Conservation (phyloP, 1,140 invertebrate genomes). For the Bombyx mandarina region DNA sequence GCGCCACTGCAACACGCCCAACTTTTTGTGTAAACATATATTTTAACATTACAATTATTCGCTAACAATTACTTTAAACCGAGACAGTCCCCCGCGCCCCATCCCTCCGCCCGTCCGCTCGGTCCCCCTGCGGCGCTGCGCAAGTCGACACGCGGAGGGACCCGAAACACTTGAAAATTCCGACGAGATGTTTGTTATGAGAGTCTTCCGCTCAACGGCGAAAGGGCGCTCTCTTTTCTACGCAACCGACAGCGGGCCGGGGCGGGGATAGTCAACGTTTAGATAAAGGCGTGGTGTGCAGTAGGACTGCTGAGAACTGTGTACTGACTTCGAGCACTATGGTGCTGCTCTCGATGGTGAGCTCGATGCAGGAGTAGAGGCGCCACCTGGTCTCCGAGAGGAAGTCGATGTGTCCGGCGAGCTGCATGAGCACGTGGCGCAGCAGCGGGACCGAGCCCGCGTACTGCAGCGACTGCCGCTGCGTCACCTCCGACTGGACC, state of each 20-base stretch:
- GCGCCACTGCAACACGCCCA: slow-evolving; percentile 79
- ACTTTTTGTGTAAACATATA: too few relatives aligned
- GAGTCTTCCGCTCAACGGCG: too few relatives aligned
- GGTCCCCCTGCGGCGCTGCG: too few relatives aligned
- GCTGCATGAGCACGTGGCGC: slow-evolving; percentile 86
- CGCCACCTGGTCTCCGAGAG: slow-evolving; percentile 79
- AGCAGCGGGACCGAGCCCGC: slow-evolving; percentile 83
- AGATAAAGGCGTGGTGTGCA: too few relatives aligned
- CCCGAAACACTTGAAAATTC: too few relatives aligned
- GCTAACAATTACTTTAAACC: background rate
- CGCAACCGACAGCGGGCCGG: too few relatives aligned
- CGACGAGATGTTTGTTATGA: too few relatives aligned
- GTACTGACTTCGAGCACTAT: slow-evolving; percentile 82
- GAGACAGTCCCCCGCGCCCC: background rate
- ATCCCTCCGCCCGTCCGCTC: too few relatives aligned
- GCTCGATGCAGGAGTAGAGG: slow-evolving; percentile 85
- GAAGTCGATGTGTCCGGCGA: slow-evolving; percentile 86
- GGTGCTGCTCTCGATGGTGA: slow-evolving; percentile 87
- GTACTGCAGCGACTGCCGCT: slow-evolving; percentile 92
- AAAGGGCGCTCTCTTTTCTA: too few relatives aligned
- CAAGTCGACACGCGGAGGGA: too few relatives aligned
- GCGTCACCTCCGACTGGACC: slow-evolving; percentile 91
- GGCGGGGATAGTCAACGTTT: too few relatives aligned
- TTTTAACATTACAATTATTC: too few relatives aligned
- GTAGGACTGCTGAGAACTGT: background rate